Evolutionary conservation across 1,140 invertebrate genomes (phyloP), one percentile per base, ranked within the genome.

Genomic region (Drosophila miranda): DNA sequence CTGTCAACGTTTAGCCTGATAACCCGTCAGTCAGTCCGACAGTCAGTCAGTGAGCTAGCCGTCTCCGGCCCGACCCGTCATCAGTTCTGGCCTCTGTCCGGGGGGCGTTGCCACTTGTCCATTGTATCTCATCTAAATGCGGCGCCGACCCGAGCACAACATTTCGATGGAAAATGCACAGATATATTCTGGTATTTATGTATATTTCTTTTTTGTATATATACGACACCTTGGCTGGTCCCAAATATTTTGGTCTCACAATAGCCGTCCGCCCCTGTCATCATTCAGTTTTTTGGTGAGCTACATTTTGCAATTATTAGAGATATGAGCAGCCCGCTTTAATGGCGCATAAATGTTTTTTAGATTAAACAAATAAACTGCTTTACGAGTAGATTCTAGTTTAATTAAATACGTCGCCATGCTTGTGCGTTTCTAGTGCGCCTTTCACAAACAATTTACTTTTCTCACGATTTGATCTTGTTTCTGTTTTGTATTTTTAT

Each of bases 311-410:
- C 38, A 16, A 56, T 46, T 49, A 54, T 38, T 38, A 38, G 14
- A 64, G 49, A 56, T 16, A 49, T 50, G 53, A 34, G 23, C 43
- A 46, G 49, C 42, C n/a, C n/a, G 63, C 50, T 50, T 58, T 60
- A 84, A 84, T 84, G 49, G 68, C 73, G 81, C 81, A 84, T 86
- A 77, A 81, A 86, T 70, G 41, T 43, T 63, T 62, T 78, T 41
- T 61, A 79, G 66, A 72, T 72, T 78, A 84, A 77, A 82, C 70
- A 82, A 75, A 84, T 66, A 58, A 57, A 46, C 34, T 53, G 53
- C 45, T 53, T 48, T 71, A 60, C 43, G 16, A 50, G 34, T 13
- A 13, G 4, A 13, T 38, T 38, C 34, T 38, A 38, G 11, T 67
- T 75, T 78, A 52, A 78, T 78, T 72, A 78, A 77, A 51, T 43